A percentile compares a stretch with the other conserved stretches of the same genome.
Evolutionary conservation across 2,888 invertebrate genomes (phyloP).

Genomic region (Pelosia muscerda): DNA sequence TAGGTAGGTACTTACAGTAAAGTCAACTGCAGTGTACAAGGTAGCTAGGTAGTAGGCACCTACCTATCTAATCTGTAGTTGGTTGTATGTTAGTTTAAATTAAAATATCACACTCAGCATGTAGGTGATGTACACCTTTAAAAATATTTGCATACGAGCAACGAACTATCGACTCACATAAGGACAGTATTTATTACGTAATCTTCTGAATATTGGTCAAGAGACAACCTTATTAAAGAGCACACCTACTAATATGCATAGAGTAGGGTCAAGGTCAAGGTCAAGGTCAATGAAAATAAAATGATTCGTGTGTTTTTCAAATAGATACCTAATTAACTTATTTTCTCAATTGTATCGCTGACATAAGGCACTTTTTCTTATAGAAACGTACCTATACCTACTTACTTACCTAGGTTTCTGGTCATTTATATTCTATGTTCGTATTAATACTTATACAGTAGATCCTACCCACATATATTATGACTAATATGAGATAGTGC

Average conservation of each 20-base stretch:
- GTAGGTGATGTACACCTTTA: background rate
- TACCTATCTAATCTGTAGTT: too few relatives aligned
- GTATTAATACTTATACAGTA: background rate
- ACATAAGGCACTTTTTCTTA: too few relatives aligned
- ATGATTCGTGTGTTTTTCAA: constrained; percentile 6
- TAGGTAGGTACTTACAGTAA: too few relatives aligned
- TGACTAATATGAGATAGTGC: background rate
- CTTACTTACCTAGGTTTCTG: background rate
- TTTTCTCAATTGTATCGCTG: background rate
- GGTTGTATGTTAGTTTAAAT: too few relatives aligned
- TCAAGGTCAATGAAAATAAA: constrained; percentile 52
- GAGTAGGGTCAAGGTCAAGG: constrained; percentile 61
- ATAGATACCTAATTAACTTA: background rate
- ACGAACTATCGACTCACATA: constrained; percentile 4
- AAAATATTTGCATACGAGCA: background rate
- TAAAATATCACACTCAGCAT: background rate
- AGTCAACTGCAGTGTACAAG: too few relatives aligned
- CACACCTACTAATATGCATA: constrained; percentile 8
- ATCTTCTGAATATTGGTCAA: constrained; percentile 9
- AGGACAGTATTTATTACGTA: background rate
- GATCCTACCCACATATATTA: too few relatives aligned
- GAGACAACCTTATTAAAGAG: constrained; percentile 8
- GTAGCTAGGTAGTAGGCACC: too few relatives aligned
- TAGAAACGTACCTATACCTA: too few relatives aligned
- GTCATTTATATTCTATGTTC: too few relatives aligned